Percentiles rank a stretch among this genome's conserved stretches.
phyloP scores from a whole-genome alignment of 2,888 invertebrate genomes.

The Troglohyphantes excavatus region DNA sequence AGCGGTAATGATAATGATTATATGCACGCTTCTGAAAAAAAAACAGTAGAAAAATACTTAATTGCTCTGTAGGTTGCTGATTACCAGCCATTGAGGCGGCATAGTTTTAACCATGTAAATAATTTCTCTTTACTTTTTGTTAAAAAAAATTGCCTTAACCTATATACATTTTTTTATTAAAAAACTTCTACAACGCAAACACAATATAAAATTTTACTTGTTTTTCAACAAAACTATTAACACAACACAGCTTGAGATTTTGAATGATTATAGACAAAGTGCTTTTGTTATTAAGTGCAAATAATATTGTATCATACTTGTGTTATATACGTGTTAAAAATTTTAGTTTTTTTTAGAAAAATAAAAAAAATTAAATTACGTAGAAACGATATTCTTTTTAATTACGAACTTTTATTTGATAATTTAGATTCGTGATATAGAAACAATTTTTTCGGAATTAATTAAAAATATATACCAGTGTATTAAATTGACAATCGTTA shows the following conservation, averaged over 20 bases:
- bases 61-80: constrained; percentile 31
- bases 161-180: background rate
- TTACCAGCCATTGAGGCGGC: constrained; percentile 31
- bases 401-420: no score
- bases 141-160: background rate
- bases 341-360: no score
- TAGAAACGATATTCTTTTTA: no score
- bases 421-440: no score
- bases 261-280: background rate
- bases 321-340: no score
- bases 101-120: constrained; percentile 30
- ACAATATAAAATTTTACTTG: background rate
- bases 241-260: background rate
- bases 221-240: no score
- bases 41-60: constrained; percentile 30
- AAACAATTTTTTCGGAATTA: no score
- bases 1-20: constrained; percentile 65
- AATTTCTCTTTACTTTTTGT: background rate
- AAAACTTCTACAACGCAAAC: background rate
- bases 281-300: no score
- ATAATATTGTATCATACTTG: no score
- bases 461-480: no score
- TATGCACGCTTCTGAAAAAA: constrained; percentile 7
- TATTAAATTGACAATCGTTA: no score
- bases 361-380: no score